Conservation (phyloP, 1,140 invertebrate genomes). For the Rhizoglyphus robini region DNA sequence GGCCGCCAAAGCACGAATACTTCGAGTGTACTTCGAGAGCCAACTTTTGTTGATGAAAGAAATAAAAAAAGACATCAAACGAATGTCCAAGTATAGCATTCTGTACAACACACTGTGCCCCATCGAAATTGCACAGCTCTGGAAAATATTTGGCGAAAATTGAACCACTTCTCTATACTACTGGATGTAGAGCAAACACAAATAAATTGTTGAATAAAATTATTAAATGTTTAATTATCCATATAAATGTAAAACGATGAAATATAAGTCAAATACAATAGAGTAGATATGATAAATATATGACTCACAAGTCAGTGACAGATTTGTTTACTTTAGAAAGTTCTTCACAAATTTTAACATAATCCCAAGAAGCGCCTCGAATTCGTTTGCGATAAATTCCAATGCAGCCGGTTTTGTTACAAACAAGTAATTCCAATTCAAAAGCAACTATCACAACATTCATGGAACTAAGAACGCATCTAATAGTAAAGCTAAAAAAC, state of each 20-base stretch:
- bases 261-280: no score
- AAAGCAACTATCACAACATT: background rate
- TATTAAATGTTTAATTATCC: no score
- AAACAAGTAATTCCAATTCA: background rate
- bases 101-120: background rate
- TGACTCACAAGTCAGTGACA: background rate
- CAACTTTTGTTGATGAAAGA: no score
- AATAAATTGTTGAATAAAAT: no score
- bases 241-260: no score
- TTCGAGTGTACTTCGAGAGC: background rate
- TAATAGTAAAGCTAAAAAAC: background rate
- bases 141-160: background rate
- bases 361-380: background rate
- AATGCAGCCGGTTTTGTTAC: background rate
- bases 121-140: background rate
- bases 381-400: background rate
- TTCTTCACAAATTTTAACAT: background rate
- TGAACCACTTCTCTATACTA: background rate
- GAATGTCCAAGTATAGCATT: background rate
- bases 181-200: no score
- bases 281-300: background rate
- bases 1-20: slow-evolving; percentile 40
- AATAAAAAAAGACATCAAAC: background rate
- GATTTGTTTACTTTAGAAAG: background rate
- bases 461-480: background rate